These are phyloP conservation scores for Polydrusus cervinus DNA, from an alignment of 2,888 invertebrate genomes.

Conservation along the genomic window DNA sequence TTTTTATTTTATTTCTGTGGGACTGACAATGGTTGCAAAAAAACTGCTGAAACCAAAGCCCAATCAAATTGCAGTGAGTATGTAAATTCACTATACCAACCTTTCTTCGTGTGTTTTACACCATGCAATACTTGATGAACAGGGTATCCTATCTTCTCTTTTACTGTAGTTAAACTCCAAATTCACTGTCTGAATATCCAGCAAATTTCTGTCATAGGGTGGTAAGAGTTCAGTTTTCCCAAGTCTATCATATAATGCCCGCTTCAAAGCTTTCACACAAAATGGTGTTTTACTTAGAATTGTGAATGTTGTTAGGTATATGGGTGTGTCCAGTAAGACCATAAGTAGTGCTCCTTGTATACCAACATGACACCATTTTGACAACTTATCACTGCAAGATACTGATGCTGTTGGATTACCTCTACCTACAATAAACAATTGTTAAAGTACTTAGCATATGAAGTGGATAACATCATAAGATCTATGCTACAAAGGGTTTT, in stretches of 20 bases:
- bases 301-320: slow-evolving; percentile 81
- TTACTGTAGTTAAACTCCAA: slow-evolving; percentile 70
- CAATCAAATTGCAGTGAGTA: too few species aligned
- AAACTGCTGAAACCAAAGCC: too few species aligned
- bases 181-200: slow-evolving; percentile 67
- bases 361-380: slow-evolving; percentile 91
- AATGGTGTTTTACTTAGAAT: slow-evolving; percentile 82
- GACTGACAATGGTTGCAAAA: too few species aligned
- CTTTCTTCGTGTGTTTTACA: slow-evolving; percentile 70
- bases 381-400: slow-evolving; percentile 95
- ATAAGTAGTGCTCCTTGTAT: slow-evolving; percentile 88
- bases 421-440: slow-evolving; percentile 73
- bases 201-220: slow-evolving; percentile 61
- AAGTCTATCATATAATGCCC: slow-evolving; percentile 73
- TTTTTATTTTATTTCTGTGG: too few species aligned
- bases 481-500: too few species aligned
- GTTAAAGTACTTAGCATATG: too few species aligned
- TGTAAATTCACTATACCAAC: slow-evolving; percentile 62
- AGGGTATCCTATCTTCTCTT: slow-evolving; percentile 70
- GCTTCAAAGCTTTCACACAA: slow-evolving; percentile 71
- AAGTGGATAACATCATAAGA: too few species aligned
- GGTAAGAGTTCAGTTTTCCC: slow-evolving; percentile 50
- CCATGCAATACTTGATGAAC: slow-evolving; percentile 79
- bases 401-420: slow-evolving; percentile 92
- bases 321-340: slow-evolving; percentile 77